A percentile compares a stretch with the other conserved stretches of the same genome.
Conservation (phyloP, 1,140 invertebrate genomes). For the Aleiodes sp. region DNA sequence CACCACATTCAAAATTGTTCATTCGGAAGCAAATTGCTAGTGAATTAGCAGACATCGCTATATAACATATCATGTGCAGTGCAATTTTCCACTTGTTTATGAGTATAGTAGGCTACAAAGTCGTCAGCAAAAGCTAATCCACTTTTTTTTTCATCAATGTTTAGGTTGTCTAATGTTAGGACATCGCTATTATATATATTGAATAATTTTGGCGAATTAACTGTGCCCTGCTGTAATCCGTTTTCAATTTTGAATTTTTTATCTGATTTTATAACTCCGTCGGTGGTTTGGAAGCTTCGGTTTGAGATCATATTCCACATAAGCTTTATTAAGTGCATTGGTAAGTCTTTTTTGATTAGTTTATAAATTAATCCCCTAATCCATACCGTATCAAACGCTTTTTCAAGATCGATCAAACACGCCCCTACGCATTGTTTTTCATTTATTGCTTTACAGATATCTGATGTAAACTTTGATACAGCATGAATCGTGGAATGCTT, state of each 20-base stretch:
- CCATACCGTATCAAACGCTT: constrained; percentile 16
- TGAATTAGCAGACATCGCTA: too few species aligned
- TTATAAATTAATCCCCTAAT: background rate
- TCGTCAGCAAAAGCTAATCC: constrained; percentile 30
- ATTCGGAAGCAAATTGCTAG: too few species aligned
- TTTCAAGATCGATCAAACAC: constrained; percentile 2
- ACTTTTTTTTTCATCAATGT: background rate
- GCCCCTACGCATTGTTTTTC: background rate
- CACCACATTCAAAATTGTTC: too few species aligned
- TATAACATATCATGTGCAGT: too few species aligned
- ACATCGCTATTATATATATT: constrained; percentile 32
- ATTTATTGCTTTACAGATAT: background rate
- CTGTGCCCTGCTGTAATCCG: constrained; percentile 27
- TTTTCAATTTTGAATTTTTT: background rate
- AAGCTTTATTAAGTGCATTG: background rate
- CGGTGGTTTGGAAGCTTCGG: background rate
- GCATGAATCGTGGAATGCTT: constrained; percentile 15
- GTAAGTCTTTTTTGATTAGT: background rate
- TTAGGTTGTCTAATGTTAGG: background rate
- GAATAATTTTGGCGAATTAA: constrained; percentile 33
- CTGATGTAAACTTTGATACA: constrained; percentile 22
- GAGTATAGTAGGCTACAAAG: constrained; percentile 8
- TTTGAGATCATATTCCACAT: background rate
- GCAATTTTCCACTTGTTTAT: constrained; percentile 2
- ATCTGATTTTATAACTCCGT: background rate